phyloP scores from a whole-genome alignment of 1,140 invertebrate genomes.

The Sycobia sp. region DNA sequence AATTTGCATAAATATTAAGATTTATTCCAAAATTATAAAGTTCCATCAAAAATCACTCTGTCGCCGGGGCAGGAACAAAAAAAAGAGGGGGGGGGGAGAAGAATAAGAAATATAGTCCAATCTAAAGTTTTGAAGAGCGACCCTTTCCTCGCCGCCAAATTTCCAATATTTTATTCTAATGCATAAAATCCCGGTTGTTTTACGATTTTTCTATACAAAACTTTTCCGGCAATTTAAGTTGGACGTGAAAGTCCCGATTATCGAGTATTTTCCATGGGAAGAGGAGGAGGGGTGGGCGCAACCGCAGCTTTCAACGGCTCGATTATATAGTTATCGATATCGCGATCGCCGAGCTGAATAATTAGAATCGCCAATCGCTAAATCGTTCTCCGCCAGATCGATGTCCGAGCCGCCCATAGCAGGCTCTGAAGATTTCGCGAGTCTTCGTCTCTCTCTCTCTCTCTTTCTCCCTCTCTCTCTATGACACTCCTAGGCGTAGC shows the following conservation, averaged over 20 bases:
- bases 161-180: constrained; percentile 27
- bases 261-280: too few relatives aligned
- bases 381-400: constrained; percentile 8
- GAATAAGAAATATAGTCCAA: constrained; percentile 24
- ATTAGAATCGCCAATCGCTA: constrained; percentile 16
- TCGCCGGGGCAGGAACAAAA: too few relatives aligned
- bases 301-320: too few relatives aligned
- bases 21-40: constrained; percentile 27
- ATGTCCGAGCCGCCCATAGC: neutral
- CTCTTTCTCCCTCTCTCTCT: neutral
- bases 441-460: too few relatives aligned
- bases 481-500: too few relatives aligned
- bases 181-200: neutral
- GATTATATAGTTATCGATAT: too few relatives aligned
- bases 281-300: too few relatives aligned
- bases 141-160: neutral
- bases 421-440: neutral
- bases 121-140: constrained; percentile 31
- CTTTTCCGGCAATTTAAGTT: constrained; percentile 6
- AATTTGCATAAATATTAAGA: constrained; percentile 32
- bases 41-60: constrained; percentile 28
- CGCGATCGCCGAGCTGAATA: constrained; percentile 5
- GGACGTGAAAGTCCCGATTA: neutral
- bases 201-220: constrained; percentile 18
- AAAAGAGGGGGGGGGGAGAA: neutral